Conservation (phyloP, 2,888 invertebrate species). For the Drosophila parthenogenetica region DNA sequence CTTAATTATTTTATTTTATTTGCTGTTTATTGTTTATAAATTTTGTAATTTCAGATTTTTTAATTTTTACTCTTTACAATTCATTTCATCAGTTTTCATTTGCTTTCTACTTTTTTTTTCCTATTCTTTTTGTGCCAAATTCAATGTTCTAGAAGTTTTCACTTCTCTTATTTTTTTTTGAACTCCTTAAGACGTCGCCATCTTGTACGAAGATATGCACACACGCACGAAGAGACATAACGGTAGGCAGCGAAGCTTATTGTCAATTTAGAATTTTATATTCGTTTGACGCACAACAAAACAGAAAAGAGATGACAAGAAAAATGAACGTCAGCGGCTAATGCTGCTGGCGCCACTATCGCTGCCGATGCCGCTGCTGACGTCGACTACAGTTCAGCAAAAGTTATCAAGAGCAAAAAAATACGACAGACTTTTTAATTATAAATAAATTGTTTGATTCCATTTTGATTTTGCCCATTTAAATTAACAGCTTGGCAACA, state of each 20-base stretch:
- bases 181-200: slow-evolving; percentile 14
- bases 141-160: not conserved
- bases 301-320: not conserved
- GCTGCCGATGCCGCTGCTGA: slow-evolving; percentile 4
- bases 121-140: no score
- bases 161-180: no score
- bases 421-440: slow-evolving; percentile 24
- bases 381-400: slow-evolving; percentile 32
- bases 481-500: slow-evolving; percentile 31
- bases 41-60: no score
- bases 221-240: slow-evolving; percentile 1
- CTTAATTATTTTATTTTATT: no score
- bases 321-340: not conserved
- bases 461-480: slow-evolving; percentile 21
- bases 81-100: no score
- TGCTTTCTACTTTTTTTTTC: no score
- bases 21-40: no score
- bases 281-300: slow-evolving; percentile 9
- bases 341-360: slow-evolving; percentile 7
- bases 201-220: slow-evolving; percentile 15
- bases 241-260: slow-evolving; percentile 6
- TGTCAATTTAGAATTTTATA: slow-evolving; percentile 13
- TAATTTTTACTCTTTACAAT: no score
- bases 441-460: slow-evolving; percentile 45
- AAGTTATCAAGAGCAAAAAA: slow-evolving; percentile 38